These are phyloP conservation scores for Hymenochirus boettgeri DNA, from an alignment of 2,113 vertebrate species.

Conservation along the genomic window DNA sequence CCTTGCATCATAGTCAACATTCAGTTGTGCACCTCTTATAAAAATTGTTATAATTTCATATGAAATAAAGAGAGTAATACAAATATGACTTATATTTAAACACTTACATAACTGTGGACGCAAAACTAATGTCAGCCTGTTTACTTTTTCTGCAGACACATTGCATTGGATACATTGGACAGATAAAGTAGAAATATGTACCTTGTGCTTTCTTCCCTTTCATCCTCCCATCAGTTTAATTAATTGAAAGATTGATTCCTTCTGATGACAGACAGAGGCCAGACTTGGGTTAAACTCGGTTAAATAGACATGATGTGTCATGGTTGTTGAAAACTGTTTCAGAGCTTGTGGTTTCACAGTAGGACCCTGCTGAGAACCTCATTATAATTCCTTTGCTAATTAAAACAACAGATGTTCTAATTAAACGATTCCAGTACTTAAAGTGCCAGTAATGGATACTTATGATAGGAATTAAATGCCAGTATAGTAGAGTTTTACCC, in stretches of 20 bases:
- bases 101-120: no score
- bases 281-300: slow-evolving; percentile 26
- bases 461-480: slow-evolving; percentile 38
- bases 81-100: no score
- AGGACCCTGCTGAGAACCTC: slow-evolving; percentile 47
- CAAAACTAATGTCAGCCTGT: no score
- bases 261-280: slow-evolving; percentile 36
- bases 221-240: slow-evolving; percentile 46
- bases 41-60: no score
- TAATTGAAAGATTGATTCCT: slow-evolving; percentile 51
- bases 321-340: slow-evolving; percentile 41
- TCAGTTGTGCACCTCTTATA: no score
- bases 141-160: no score
- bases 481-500: slow-evolving; percentile 8
- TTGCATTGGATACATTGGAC: no score
- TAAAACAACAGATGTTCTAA: slow-evolving; percentile 61
- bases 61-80: no score
- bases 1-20: no score
- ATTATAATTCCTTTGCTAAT: slow-evolving; percentile 58
- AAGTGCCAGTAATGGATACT: slow-evolving; percentile 52
- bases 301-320: slow-evolving; percentile 32
- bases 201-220: slow-evolving; percentile 6
- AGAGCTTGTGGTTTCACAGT: slow-evolving; percentile 42
- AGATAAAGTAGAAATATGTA: no score
- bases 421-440: slow-evolving; percentile 55